A percentile compares a stretch with the other conserved stretches of the same genome.
phyloP scores from a whole-genome alignment of 1,140 invertebrate species.

The Diorhabda sublineata region DNA sequence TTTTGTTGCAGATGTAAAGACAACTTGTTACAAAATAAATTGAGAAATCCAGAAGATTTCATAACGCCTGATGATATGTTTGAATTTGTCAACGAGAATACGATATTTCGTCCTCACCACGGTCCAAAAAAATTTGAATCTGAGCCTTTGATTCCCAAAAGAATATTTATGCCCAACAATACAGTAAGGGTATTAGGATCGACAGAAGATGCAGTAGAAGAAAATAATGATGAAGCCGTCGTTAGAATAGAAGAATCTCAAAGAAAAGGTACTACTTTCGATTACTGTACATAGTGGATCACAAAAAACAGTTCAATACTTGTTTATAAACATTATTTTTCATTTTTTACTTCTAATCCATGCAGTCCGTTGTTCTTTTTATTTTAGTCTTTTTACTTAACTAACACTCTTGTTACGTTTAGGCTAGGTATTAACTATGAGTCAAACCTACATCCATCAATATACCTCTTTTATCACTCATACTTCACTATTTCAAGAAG shows the following conservation, averaged over 20 bases:
- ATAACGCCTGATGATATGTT: slow-evolving; percentile 35
- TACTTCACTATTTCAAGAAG: too few relatives aligned
- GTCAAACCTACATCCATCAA: too few relatives aligned
- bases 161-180: slow-evolving; percentile 67
- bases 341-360: too few relatives aligned
- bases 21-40: neutral
- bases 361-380: too few relatives aligned
- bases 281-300: too few relatives aligned
- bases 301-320: too few relatives aligned
- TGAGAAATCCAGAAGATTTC: slow-evolving; percentile 14
- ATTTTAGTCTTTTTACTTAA: too few relatives aligned
- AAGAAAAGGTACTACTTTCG: slow-evolving; percentile 15
- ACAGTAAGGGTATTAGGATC: slow-evolving; percentile 64
- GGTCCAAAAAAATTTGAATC: slow-evolving; percentile 44
- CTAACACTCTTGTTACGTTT: too few relatives aligned
- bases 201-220: neutral
- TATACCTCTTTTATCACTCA: too few relatives aligned
- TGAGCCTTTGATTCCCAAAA: slow-evolving; percentile 59
- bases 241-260: slow-evolving; percentile 59
- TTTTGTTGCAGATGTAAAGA: too few relatives aligned
- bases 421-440: too few relatives aligned
- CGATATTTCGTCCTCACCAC: slow-evolving; percentile 39
- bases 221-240: slow-evolving; percentile 39
- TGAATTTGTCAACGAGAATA: slow-evolving; percentile 34
- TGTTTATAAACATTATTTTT: too few relatives aligned